These are phyloP conservation scores for Epinephelus cyanopodus DNA, from an alignment of 2,113 vertebrate species.

Conservation along the genomic window DNA sequence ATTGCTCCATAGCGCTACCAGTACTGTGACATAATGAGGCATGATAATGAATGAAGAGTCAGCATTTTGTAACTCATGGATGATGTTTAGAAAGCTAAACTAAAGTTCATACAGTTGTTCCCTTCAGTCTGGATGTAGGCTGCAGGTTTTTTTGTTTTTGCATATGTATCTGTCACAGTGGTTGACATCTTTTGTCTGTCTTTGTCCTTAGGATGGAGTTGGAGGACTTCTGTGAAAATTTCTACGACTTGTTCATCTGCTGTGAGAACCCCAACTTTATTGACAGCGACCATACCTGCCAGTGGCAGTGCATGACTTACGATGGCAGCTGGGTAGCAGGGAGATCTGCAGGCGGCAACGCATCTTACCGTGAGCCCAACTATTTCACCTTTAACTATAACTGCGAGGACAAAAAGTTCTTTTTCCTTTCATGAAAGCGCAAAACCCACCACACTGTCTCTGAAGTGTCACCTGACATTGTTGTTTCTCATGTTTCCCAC, in stretches of 20 bases:
- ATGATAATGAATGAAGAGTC: neutral
- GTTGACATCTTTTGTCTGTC: neutral
- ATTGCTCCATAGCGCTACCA: neutral
- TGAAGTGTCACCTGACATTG: neutral
- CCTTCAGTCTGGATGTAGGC: neutral
- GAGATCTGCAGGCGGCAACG: conserved; percentile 17
- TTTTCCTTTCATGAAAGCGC: neutral
- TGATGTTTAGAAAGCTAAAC: neutral
- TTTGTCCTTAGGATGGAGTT: conserved; percentile 60
- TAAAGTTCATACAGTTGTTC: neutral
- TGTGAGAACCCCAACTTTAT: conserved; percentile 71
- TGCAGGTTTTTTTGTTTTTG: neutral
- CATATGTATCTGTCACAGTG: too few species aligned
- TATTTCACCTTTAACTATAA: neutral
- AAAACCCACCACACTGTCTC: neutral
- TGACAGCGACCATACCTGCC: conserved; percentile 48
- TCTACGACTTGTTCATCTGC: conserved; percentile 6
- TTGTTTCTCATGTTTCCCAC: neutral
- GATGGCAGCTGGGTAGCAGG: conserved; percentile 51
- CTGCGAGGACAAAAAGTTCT: neutral
- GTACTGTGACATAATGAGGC: too few species aligned
- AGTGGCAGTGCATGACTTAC: conserved; percentile 61
- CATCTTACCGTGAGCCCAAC: neutral
- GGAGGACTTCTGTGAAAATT: conserved; percentile 60
- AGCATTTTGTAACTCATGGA: neutral